These are phyloP conservation scores for Kuschelorhynchus macadamiae DNA, from an alignment of 2,888 invertebrate genomes.

Conservation along the genomic window DNA sequence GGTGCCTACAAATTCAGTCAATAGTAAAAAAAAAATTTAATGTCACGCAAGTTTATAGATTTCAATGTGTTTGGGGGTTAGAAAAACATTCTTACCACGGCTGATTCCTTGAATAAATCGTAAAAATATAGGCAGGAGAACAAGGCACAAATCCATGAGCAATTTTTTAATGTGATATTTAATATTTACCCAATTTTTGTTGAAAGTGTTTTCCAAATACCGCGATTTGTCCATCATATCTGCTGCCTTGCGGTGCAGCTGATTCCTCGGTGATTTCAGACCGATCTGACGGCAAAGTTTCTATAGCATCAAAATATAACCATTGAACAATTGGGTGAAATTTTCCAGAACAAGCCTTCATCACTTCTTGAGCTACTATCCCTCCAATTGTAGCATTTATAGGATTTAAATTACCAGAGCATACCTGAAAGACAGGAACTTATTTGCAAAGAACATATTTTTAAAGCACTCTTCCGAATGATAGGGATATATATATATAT, in stretches of 20 bases:
- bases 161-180: too few relatives aligned
- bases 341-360: conserved; percentile 98
- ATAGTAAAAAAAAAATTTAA: too few relatives aligned
- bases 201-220: conserved; percentile 95
- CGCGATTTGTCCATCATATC: conserved; percentile 93
- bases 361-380: conserved; percentile 97
- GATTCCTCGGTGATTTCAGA: conserved; percentile 78
- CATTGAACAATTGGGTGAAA: conserved; percentile 94
- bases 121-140: too few relatives aligned
- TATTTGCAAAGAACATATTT: too few relatives aligned
- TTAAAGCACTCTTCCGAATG: too few relatives aligned
- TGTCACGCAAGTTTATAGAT: too few relatives aligned
- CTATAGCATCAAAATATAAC: conserved; percentile 96
- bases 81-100: too few relatives aligned
- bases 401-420: conserved; percentile 85
- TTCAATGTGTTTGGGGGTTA: too few relatives aligned
- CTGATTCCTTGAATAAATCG: too few relatives aligned
- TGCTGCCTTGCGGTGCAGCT: conserved; percentile 78
- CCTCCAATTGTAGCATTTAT: conserved; percentile 97
- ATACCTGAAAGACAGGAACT: conserved; percentile 25
- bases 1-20: too few relatives aligned
- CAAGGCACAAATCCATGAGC: too few relatives aligned
- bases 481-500: too few relatives aligned
- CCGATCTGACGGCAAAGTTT: conserved; percentile 85
- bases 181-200: conserved; percentile 77